Evolutionary conservation across 2,113 vertebrate species (phyloP), one percentile per base, ranked within the genome.

Genomic region (Oryzias woworae): DNA sequence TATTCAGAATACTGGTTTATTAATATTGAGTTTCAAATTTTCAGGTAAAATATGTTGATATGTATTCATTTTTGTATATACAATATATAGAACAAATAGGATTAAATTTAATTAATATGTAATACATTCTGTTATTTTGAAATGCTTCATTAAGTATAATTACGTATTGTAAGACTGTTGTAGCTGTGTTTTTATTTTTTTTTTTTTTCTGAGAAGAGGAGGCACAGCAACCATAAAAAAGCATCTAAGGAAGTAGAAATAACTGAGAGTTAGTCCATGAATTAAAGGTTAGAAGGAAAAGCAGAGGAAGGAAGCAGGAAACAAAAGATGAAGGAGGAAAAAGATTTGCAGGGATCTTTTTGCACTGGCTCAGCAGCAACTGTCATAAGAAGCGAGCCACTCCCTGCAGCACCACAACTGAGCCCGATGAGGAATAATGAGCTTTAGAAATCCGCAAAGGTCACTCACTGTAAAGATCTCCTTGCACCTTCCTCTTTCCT

Each of bases 361-460:
- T 62, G 65, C 77, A 59, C 43, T 43, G 67, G 60, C 76, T 71
- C 75, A 81, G 74, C 72, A 80, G 82, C 54, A 74, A 74, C 79
- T 71, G 66, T 62, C 78, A 78, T 75, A 50, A 77, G 71, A 74
- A 71, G 58, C 52, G 64, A 56, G 73, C 76, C 73, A 65, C 84
- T 78, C 72, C 81, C 79, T 56, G 69, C 74, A 64, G 84, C 7
- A 70, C 73, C 62, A 53, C 73, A 42, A 69, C 81, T 62, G 67
- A 83, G 85, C 70, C 80, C 82, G 66, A 85, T 56, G 73, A 84
- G 79, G 86, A 88, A 89, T 87, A 84, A 90, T 89, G 87, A 89
- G 87, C 85, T 83, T 89, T 88, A 90, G 82, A 88, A 85, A 87
- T 75, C 79, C 80, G 72, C 66, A 88, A 91, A 92, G 86, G 84